Evolutionary conservation across 1,140 invertebrate genomes (phyloP), one percentile per base, ranked within the genome.

Genomic region (Pachyrhynchus sulphureomaculatus): DNA sequence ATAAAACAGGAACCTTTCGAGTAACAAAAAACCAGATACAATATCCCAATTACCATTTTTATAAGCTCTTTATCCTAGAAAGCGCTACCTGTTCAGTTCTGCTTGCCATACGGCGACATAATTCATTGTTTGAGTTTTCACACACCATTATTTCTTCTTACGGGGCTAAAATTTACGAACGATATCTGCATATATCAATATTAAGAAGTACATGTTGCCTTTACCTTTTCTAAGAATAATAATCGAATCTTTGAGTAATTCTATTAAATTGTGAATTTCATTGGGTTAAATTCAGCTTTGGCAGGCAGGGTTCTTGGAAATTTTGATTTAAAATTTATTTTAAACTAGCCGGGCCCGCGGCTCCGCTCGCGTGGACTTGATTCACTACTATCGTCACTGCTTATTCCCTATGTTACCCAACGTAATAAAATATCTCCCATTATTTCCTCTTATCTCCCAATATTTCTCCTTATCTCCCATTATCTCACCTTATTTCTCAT

Each of bases 151-250:
- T 52, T 52, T 52, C 34, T 39, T 34, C 34, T 34, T 52, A 52
- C 49, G 49, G 49, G 49, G 34, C 49, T 33, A 9, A 52, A 52
- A 52, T 33, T 52, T 52, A 17, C 49, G 49, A 33, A 39, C 49
- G 37, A 52, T 32, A 34, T 52, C 49, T 52, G 49, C 49, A 52
- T 52, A 52, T 52, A 52, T 52, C 49, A 52, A 52, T 52, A 52
- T 37, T 21, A 37, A 52, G 37, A 52, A 52, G 49, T 36, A 18
- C 37, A 17, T 9, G 37, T 15, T 52, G 49, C 49, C 21, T 32
- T 21, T 17, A 52, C 37, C 17, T 52, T 52, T 52, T 8, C 49
- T 9, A 18, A 6, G 26, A 32, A 36, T 20, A 20, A 33, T 36
- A 18, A 26, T 48, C 26, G 32, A n/a, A 8, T 12, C 34, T 6